Conservation (phyloP, 1,140 invertebrate species). For the Planococcus citri region DNA sequence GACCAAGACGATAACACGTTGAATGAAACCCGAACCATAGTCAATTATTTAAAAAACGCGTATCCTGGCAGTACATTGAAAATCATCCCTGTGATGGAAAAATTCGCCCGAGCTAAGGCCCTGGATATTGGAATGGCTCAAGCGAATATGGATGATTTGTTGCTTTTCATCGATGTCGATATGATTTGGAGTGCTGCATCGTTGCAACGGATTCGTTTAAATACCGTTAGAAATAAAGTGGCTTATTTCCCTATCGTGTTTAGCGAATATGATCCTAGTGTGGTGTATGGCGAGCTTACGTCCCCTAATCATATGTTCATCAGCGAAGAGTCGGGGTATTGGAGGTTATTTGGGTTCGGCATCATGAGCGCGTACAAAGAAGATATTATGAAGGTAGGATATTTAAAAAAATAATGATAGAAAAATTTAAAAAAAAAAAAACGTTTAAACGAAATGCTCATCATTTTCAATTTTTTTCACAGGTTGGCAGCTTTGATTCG, state of each 20-base stretch:
- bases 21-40: conserved; percentile 33
- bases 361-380: conserved; percentile 81
- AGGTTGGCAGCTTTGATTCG: conserved; percentile 77
- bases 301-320: conserved; percentile 34
- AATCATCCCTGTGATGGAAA: conserved; percentile 48
- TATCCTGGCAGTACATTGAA: not conserved
- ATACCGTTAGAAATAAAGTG: conserved; percentile 59
- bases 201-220: conserved; percentile 56
- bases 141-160: conserved; percentile 43
- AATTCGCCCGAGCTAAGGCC: conserved; percentile 67
- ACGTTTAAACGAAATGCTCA: too few relatives aligned
- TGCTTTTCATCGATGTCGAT: conserved; percentile 83
- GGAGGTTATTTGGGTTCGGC: conserved; percentile 92
- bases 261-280: conserved; percentile 79
- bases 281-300: conserved; percentile 31
- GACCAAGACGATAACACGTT: conserved; percentile 41
- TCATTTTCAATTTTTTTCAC: conserved; percentile 20
- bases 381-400: conserved; percentile 52
- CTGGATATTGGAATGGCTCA: conserved; percentile 41
- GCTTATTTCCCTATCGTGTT: conserved; percentile 97
- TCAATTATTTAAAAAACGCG: not conserved
- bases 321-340: conserved; percentile 64
- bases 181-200: conserved; percentile 60
- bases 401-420: too few relatives aligned
- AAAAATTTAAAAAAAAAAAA: too few relatives aligned